phyloP scores from a whole-genome alignment of 2,888 invertebrate genomes.

The Trichogramma dendrolimi region DNA sequence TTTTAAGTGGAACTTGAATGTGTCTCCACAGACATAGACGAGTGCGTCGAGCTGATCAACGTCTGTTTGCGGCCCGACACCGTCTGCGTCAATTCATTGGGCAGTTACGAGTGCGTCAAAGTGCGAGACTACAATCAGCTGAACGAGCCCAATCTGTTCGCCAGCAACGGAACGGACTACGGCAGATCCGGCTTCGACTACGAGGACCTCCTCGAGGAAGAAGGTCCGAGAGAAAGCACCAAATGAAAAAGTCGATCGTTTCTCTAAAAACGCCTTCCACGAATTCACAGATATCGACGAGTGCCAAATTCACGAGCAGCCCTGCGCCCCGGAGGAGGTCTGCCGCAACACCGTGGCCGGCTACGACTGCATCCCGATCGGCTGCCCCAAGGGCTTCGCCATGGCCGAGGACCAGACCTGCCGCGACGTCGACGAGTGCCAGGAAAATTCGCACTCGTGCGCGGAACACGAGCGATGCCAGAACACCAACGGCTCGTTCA shows the following conservation, averaged over 20 bases:
- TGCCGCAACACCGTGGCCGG: conserved; percentile 38
- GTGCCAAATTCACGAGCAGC: conserved; percentile 28
- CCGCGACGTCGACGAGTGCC: conserved; percentile 72
- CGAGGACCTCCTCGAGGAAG: conserved; percentile 11
- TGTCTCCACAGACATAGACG: conserved; percentile 55
- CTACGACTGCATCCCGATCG: conserved; percentile 36
- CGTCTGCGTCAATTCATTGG: conserved; percentile 72
- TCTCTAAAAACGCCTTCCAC: background rate
- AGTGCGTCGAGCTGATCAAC: conserved; percentile 49
- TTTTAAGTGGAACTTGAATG: background rate
- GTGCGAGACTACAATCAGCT: conserved; percentile 7
- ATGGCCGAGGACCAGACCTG: conserved; percentile 25
- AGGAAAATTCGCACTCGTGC: conserved; percentile 59
- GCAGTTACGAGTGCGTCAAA: conserved; percentile 59
- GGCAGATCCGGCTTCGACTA: conserved; percentile 5
- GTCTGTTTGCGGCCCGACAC: conserved; percentile 54
- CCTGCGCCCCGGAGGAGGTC: conserved; percentile 44
- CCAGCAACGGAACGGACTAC: conserved; percentile 2
- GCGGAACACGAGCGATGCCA: conserved; percentile 37
- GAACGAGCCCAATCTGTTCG: background rate
- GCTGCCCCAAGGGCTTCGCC: conserved; percentile 37
- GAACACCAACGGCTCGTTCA: conserved; percentile 41
- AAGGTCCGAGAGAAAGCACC: background rate
- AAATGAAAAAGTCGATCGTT: background rate
- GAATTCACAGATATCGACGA: conserved; percentile 35